phyloP scores from a whole-genome alignment of 2,888 invertebrate genomes.

The Auanema sp. region DNA sequence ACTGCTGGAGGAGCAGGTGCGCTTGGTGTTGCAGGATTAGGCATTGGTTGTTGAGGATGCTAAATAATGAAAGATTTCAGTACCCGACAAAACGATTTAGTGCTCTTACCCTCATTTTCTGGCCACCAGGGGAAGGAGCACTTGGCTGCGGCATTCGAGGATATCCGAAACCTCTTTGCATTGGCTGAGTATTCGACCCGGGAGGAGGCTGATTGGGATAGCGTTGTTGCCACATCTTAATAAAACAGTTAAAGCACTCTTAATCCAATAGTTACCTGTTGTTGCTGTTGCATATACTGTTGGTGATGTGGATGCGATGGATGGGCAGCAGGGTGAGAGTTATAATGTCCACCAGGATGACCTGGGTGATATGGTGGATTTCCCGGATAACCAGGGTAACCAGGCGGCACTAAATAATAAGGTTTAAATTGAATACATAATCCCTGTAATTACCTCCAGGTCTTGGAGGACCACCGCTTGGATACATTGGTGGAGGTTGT shows the following conservation, averaged over 20 bases:
- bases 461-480: constrained; percentile 19
- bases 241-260: not conserved
- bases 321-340: constrained; percentile 23
- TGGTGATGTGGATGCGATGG: constrained; percentile 40
- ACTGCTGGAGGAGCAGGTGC: constrained; percentile 1
- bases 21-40: constrained; percentile 5
- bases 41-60: constrained; percentile 13
- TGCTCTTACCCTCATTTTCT: constrained; percentile 24
- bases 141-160: constrained; percentile 23
- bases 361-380: constrained; percentile 23
- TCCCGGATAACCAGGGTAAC: constrained; percentile 27
- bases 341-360: constrained; percentile 13
- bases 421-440: not conserved
- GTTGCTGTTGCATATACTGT: constrained; percentile 31
- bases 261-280: not conserved
- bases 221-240: constrained; percentile 26
- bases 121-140: constrained; percentile 33
- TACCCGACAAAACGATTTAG: not conserved
- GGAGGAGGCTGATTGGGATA: constrained; percentile 4
- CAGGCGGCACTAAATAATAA: constrained; percentile 10
- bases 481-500: constrained; percentile 34
- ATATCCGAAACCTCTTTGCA: constrained; percentile 20
- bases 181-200: constrained; percentile 10
- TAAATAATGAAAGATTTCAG: constrained; percentile 3
- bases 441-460: not conserved